A percentile compares a stretch with the other conserved stretches of the same genome.
These are phyloP conservation scores for Brachionus rubens DNA, from an alignment of 1,140 invertebrate genomes.

Conservation along the genomic window DNA sequence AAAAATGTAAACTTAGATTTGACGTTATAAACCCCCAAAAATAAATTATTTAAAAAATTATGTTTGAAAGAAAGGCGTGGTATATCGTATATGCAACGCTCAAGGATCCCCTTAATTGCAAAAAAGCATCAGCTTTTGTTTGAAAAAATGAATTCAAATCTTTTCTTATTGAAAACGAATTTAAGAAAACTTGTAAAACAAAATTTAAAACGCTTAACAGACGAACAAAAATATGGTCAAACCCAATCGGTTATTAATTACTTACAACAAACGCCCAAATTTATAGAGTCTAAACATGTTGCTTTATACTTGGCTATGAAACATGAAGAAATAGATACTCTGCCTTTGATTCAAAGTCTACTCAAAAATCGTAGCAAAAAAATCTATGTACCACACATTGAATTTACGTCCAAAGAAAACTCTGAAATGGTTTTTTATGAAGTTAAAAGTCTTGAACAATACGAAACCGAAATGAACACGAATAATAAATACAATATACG, in stretches of 20 bases:
- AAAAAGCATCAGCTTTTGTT: no score
- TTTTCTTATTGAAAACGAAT: constrained; percentile 26
- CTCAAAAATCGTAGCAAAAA: not conserved
- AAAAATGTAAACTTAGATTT: no score
- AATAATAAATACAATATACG: constrained; percentile 31
- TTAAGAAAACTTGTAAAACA: constrained; percentile 10
- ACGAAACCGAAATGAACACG: constrained; percentile 21
- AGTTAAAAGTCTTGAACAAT: constrained; percentile 22
- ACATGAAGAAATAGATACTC: constrained; percentile 43
- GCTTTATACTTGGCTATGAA: constrained; percentile 43
- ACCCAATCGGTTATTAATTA: constrained; percentile 9
- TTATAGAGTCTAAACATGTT: constrained; percentile 32
- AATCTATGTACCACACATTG: constrained; percentile 38
- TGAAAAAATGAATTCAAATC: constrained; percentile 6
- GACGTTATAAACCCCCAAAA: no score
- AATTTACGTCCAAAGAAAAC: not conserved
- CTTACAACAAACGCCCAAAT: not conserved
- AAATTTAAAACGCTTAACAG: not conserved
- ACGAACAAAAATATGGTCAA: constrained; percentile 23
- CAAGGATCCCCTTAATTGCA: no score
- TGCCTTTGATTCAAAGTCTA: constrained; percentile 18
- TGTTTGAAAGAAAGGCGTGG: no score
- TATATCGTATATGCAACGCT: no score
- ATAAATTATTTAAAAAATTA: not conserved
- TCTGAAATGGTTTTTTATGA: constrained; percentile 46